These are phyloP conservation scores for Argynnis bischoffii DNA, from an alignment of 2,888 invertebrate species.

Conservation along the genomic window DNA sequence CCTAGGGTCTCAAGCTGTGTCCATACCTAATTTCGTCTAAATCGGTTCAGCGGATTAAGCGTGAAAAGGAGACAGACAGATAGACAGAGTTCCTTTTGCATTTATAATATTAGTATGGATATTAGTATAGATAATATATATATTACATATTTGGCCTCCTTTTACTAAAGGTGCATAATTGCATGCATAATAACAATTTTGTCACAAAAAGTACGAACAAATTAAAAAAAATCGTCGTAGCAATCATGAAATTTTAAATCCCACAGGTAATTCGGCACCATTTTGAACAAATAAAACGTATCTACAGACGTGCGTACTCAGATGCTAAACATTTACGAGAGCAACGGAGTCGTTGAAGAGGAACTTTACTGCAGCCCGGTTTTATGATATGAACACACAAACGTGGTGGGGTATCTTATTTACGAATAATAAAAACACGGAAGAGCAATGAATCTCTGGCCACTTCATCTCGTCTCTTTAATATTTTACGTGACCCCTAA, in stretches of 20 bases:
- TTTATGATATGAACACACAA: slow-evolving; percentile 77
- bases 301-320: slow-evolving; percentile 51
- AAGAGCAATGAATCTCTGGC: slow-evolving; percentile 80
- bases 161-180: no score
- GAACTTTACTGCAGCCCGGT: slow-evolving; percentile 69
- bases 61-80: no score
- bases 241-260: slow-evolving; percentile 8
- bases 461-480: slow-evolving; percentile 80
- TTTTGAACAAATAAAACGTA: slow-evolving; percentile 37
- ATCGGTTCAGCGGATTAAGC: no score
- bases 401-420: slow-evolving; percentile 73
- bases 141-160: no score
- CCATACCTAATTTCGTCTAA: no score
- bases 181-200: no score
- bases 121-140: no score
- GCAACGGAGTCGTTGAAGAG: slow-evolving; percentile 57
- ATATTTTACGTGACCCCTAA: slow-evolving; percentile 82
- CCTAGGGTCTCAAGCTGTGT: no score
- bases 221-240: background rate
- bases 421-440: slow-evolving; percentile 82
- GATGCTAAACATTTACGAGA: slow-evolving; percentile 68
- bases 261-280: slow-evolving; percentile 27
- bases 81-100: no score
- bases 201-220: background rate
- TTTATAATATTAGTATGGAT: no score